phyloP scores from a whole-genome alignment of 2,888 invertebrate genomes.

The Drosophila pseudotalamancana region DNA sequence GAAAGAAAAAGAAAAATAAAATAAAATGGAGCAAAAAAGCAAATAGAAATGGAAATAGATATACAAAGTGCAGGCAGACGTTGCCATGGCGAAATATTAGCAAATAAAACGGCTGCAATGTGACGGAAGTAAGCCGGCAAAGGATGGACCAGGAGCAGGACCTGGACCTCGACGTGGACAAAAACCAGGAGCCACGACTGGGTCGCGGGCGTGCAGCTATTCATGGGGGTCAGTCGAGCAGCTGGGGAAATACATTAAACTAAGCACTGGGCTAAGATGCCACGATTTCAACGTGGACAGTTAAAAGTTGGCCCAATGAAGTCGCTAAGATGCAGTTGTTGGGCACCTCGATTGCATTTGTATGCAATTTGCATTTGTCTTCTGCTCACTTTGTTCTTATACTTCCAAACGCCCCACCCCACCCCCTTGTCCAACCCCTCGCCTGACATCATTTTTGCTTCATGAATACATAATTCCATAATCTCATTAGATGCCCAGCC shows the following conservation, averaged over 20 bases:
- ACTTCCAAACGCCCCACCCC: background rate
- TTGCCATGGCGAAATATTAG: constrained; percentile 58
- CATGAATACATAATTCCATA: constrained; percentile 79
- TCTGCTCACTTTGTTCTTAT: constrained; percentile 46
- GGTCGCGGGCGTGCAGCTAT: constrained; percentile 1
- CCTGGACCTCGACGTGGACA: background rate
- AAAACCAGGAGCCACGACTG: background rate
- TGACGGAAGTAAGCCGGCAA: constrained; percentile 72
- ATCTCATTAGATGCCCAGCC: constrained; percentile 71
- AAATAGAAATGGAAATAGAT: constrained; percentile 23
- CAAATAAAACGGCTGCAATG: constrained; percentile 77
- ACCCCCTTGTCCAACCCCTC: constrained; percentile 36
- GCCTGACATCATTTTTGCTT: constrained; percentile 66
- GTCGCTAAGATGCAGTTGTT: constrained; percentile 6
- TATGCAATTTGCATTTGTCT: constrained; percentile 69
- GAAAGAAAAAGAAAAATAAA: background rate
- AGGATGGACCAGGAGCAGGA: constrained; percentile 11
- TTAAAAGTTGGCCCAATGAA: constrained; percentile 29
- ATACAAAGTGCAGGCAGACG: constrained; percentile 21
- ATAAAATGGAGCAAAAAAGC: background rate
- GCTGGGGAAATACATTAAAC: constrained; percentile 67
- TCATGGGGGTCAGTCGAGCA: constrained; percentile 5
- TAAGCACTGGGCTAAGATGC: constrained; percentile 62
- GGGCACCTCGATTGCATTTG: constrained; percentile 55
- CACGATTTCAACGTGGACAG: constrained; percentile 42